Percentiles rank a stretch among this genome's conserved stretches.
These are phyloP conservation scores for Pardalotus punctatus DNA, from an alignment of 2,113 vertebrate species.

Conservation along the genomic window DNA sequence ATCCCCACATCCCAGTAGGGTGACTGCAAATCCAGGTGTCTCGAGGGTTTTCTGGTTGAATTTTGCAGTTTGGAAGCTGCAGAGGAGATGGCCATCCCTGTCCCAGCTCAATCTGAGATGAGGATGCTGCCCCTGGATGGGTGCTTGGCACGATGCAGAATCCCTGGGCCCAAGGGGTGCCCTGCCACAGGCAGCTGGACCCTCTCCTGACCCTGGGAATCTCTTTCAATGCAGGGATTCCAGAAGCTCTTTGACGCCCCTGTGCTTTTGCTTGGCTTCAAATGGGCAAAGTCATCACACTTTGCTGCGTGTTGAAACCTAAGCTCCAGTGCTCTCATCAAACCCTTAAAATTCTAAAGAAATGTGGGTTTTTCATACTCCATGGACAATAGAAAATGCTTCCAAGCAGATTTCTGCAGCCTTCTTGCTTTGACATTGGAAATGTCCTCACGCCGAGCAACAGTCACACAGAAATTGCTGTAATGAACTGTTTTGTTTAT, in stretches of 20 bases:
- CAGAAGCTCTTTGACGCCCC: background rate
- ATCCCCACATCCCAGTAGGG: background rate
- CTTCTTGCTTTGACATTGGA: background rate
- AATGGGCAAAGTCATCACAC: background rate
- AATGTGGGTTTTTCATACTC: background rate
- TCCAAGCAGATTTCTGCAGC: background rate
- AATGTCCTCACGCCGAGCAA: background rate
- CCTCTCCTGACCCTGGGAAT: background rate
- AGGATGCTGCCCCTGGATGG: background rate
- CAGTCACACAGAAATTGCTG: background rate
- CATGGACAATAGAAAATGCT: background rate
- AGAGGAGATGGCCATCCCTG: background rate
- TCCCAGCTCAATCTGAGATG: background rate
- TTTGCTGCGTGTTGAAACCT: background rate
- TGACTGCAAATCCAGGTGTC: background rate
- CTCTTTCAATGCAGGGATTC: background rate
- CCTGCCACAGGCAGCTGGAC: background rate
- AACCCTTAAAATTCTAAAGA: background rate
- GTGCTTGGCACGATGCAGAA: background rate
- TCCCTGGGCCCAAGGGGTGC: background rate
- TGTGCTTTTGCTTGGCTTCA: rapidly evolving
- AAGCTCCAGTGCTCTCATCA: background rate
- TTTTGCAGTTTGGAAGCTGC: background rate
- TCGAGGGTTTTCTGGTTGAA: rapidly evolving
- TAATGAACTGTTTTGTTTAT: background rate